Conservation (phyloP, 2,888 invertebrate genomes). For the Pseudococcus jackbeardsleyi region DNA sequence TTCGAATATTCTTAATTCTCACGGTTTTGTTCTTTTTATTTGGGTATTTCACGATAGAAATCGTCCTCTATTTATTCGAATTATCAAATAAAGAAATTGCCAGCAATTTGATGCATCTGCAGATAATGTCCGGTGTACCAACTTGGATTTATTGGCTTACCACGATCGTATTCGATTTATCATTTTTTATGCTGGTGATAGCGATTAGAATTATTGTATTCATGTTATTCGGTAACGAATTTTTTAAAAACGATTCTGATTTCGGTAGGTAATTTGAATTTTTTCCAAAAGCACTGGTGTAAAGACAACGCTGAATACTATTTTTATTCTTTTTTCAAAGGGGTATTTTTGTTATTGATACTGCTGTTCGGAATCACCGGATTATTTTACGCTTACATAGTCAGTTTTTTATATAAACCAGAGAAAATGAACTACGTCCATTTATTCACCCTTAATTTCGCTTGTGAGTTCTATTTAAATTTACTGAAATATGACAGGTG, state of each 20-base stretch:
- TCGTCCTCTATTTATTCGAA: conserved; percentile 73
- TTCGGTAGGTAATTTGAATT: not conserved
- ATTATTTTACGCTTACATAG: conserved; percentile 1
- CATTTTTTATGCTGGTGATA: conserved; percentile 65
- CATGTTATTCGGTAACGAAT: not conserved
- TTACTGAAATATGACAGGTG: not conserved
- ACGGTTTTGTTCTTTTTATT: conserved; percentile 46
- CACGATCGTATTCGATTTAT: conserved; percentile 75
- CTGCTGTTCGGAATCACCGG: not conserved
- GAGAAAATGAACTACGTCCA: not conserved
- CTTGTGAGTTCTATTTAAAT: not conserved
- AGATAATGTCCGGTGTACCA: conserved; percentile 78
- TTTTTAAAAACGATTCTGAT: not conserved
- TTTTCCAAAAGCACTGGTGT: not conserved
- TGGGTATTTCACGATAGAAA: conserved; percentile 69
- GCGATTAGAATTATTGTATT: not conserved
- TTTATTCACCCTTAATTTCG: not conserved
- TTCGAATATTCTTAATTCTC: not conserved
- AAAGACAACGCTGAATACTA: not conserved
- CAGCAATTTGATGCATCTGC: conserved; percentile 77
- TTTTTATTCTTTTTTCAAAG: not conserved
- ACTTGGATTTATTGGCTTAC: conserved; percentile 77
- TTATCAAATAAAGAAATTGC: conserved; percentile 77
- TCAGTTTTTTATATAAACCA: not conserved
- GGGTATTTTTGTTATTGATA: not conserved